Conservation (phyloP, 2,797 vertebrate species). For the Stomatorhinus walkeri region DNA sequence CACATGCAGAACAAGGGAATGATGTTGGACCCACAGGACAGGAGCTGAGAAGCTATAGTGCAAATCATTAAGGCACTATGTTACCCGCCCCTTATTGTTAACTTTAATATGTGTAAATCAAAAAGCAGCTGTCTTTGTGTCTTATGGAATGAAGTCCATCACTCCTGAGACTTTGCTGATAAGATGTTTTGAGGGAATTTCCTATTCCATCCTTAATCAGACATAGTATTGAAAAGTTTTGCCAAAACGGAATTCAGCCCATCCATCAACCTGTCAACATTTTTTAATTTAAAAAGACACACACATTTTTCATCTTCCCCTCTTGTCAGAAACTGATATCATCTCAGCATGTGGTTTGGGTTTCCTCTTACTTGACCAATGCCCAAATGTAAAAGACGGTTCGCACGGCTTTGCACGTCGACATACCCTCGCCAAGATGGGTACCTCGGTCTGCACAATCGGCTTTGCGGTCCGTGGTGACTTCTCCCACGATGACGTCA, state of each 20-base stretch:
- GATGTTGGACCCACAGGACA: not conserved
- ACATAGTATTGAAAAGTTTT: slow-evolving; percentile 18
- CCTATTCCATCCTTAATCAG: slow-evolving; percentile 24
- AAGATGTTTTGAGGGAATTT: slow-evolving; percentile 21
- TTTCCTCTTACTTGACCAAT: slow-evolving; percentile 17
- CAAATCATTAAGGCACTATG: not conserved
- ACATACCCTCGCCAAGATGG: not conserved
- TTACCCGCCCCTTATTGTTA: not conserved
- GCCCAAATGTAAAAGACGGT: not conserved
- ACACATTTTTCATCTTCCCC: slow-evolving; percentile 24
- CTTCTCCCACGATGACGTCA: not conserved
- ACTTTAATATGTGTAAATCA: not conserved
- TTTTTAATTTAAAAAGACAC: slow-evolving; percentile 21
- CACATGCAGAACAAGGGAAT: not conserved
- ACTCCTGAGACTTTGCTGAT: not conserved
- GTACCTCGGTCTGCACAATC: not conserved
- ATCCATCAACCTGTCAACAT: slow-evolving; percentile 26
- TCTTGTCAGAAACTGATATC: slow-evolving; percentile 17
- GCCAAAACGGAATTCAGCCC: slow-evolving; percentile 17
- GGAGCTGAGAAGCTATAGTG: not conserved
- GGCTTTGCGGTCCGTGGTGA: not conserved
- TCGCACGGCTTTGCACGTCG: not conserved
- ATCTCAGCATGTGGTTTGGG: not conserved
- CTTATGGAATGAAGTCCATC: slow-evolving; percentile 15
- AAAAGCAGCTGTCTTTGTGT: not conserved